phyloP scores from a whole-genome alignment of 2,888 invertebrate species.

The Bellardia pandia region DNA sequence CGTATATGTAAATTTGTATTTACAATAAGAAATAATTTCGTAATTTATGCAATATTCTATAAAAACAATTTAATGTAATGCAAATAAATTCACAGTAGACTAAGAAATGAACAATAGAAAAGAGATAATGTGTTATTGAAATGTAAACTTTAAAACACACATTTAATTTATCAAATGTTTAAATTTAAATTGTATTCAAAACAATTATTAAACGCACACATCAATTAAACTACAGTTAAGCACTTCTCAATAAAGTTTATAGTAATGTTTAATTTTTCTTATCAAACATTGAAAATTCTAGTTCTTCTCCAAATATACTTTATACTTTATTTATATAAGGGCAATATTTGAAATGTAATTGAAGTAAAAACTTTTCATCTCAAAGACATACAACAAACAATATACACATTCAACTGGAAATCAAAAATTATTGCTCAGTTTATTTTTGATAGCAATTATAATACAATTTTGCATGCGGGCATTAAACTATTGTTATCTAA shows the following conservation, averaged over 20 bases:
- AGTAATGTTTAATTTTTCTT: too few relatives aligned
- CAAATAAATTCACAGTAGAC: neutral
- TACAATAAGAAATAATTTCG: neutral
- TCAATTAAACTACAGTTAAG: too few relatives aligned
- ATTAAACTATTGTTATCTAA: slow-evolving; percentile 14
- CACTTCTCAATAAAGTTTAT: too few relatives aligned
- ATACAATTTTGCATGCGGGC: slow-evolving; percentile 26
- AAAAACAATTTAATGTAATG: neutral
- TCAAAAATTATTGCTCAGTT: slow-evolving; percentile 27
- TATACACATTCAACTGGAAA: slow-evolving; percentile 30
- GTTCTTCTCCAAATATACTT: too few relatives aligned
- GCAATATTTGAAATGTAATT: neutral
- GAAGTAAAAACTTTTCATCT: neutral
- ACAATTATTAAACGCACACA: neutral
- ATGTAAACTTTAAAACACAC: neutral
- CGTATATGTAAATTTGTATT: too few relatives aligned
- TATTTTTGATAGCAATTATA: slow-evolving; percentile 19
- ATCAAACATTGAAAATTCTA: too few relatives aligned
- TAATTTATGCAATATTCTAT: neutral
- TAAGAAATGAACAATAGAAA: neutral
- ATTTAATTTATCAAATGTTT: neutral
- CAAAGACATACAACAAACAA: neutral
- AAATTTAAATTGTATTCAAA: neutral
- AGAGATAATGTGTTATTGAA: neutral
- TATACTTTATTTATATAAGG: neutral